Evolutionary conservation across 2,797 vertebrate species (phyloP), one percentile per base, ranked within the genome.

Genomic region (Enteromius thamalakanensis): DNA sequence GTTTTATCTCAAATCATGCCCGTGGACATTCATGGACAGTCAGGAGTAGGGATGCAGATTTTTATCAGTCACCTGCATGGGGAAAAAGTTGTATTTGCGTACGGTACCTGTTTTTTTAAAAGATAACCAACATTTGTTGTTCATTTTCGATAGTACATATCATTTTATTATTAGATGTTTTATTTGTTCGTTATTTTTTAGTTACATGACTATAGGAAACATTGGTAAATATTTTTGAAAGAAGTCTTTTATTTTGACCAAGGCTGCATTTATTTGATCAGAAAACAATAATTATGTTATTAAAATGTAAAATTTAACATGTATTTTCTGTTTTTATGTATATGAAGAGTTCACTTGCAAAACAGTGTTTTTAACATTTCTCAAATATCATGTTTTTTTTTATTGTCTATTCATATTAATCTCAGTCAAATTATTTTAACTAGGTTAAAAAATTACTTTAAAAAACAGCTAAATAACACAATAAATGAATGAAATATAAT

Each of bases 1-100:
- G 49, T 74, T 29, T 64, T 21, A 34, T 64, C 78, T 68, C 51
- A 58, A 53, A 26, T 70, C 67, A 70, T 70, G 79, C 17, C 53
- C 79, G 6, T 9, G 1, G 55, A 81, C 53, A 32, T 15, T 71
- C 19, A 32, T 42, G 40, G 17, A 60, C 53, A 15, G 69, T 51
- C 14, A 51, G 29, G 29, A 64, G 42, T 51, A 21, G 37, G 6
- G 32, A 40, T 23, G 32, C 64, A 12, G 55, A 10, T 76, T 76
- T 29, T 76, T 29, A 60, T 58, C 34, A 45, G 55, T 60, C n/a
- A 17, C n/a, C 55, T 77, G 23, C 37, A 62, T 29, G 21, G 3
- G 21, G 11, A 6, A 5, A 47, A 65, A 8, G 60, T 21, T 37
- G 64, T 67, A 7, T 67, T 67, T 67, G 32, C 8, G 1, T 11